phyloP scores from a whole-genome alignment of 2,113 vertebrate genomes.

The Hippocampus abdominalis region DNA sequence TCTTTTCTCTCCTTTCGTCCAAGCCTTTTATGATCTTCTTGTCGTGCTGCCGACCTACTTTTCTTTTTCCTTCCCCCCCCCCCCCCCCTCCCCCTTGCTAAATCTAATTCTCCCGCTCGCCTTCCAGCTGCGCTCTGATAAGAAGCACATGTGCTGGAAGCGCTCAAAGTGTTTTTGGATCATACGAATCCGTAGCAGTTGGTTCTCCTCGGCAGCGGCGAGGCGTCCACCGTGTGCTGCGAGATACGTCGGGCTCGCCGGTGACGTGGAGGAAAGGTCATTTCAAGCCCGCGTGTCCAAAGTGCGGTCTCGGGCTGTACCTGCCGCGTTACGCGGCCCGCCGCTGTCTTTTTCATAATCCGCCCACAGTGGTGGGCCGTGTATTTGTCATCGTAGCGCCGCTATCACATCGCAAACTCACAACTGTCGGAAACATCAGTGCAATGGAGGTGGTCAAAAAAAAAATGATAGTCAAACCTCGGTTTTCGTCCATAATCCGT shows the following conservation, averaged over 20 bases:
- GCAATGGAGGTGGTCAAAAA: too few relatives aligned
- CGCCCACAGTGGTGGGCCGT: too few relatives aligned
- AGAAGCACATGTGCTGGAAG: conserved; percentile 55
- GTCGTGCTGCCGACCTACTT: conserved; percentile 30
- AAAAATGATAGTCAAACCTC: too few relatives aligned
- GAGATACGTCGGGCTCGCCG: not conserved
- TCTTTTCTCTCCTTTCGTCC: conserved; percentile 6
- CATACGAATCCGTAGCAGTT: conserved; percentile 41
- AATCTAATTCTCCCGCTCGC: conserved; percentile 39
- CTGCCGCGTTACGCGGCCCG: too few relatives aligned
- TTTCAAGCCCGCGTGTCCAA: too few relatives aligned
- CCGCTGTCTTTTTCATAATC: too few relatives aligned
- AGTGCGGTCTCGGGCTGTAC: too few relatives aligned
- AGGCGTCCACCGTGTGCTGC: not conserved
- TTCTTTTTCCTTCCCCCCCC: not conserved
- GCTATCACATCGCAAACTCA: too few relatives aligned
- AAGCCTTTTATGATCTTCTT: conserved; percentile 14
- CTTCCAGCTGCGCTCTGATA: conserved; percentile 45
- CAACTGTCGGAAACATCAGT: too few relatives aligned
- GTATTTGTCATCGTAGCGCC: too few relatives aligned
- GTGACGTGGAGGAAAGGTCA: not conserved
- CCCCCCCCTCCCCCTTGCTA: not conserved
- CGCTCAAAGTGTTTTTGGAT: conserved; percentile 20
- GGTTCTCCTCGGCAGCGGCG: conserved; percentile 21
- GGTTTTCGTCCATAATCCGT: too few relatives aligned